These are phyloP conservation scores for Lumbricus terrestris DNA, from an alignment of 2,888 invertebrate genomes.

Conservation along the genomic window DNA sequence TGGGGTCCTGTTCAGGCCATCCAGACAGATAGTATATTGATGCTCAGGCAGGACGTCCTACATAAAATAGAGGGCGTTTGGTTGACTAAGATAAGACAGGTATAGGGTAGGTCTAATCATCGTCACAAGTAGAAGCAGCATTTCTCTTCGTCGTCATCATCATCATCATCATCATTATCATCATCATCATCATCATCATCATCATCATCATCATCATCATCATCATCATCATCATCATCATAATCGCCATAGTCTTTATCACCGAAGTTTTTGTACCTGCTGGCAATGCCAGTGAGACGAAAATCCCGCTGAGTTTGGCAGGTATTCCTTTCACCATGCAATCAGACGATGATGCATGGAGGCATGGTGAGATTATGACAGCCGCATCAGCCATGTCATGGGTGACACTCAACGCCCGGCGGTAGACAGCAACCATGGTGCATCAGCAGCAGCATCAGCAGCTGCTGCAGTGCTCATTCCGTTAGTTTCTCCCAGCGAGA, in stretches of 20 bases:
- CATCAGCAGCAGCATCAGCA: too few species aligned
- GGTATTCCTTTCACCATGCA: background rate
- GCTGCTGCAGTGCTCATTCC: too few species aligned
- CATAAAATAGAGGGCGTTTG: background rate
- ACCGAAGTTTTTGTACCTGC: background rate
- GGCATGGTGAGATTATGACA: too few species aligned
- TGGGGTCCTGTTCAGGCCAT: background rate
- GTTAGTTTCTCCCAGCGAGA: too few species aligned
- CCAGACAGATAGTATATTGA: background rate
- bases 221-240: slow-evolving; percentile 18
- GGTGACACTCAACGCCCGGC: too few species aligned
- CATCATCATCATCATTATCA: background rate
- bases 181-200: slow-evolving; percentile 12
- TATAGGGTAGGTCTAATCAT: background rate
- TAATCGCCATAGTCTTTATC: slow-evolving; percentile 17
- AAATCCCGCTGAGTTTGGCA: background rate
- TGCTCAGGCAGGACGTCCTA: background rate
- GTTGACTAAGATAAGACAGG: background rate
- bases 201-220: background rate
- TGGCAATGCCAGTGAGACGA: too few species aligned
- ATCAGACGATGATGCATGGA: too few species aligned
- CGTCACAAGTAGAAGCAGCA: too few species aligned
- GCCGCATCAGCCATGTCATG: background rate
- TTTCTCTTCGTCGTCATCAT: background rate
- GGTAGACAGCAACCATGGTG: too few species aligned